Conservation (phyloP, 2,888 invertebrate genomes). For the Habrosyne pyritoides region DNA sequence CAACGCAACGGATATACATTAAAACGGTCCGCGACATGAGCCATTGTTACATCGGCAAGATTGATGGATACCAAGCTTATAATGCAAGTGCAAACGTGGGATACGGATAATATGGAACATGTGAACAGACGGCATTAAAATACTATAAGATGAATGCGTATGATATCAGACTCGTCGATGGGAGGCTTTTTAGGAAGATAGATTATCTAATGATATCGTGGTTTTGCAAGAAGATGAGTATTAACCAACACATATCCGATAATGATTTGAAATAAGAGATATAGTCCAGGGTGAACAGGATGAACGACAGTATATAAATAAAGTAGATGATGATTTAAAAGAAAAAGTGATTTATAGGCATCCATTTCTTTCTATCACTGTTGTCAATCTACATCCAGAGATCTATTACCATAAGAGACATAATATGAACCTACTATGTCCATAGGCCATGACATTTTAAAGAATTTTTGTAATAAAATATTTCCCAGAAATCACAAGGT, state of each 20-base stretch:
- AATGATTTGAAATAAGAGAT: not conserved
- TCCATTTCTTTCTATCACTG: too few relatives aligned
- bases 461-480: constrained; percentile 13
- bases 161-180: not conserved
- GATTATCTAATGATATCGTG: not conserved
- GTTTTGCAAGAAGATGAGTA: not conserved
- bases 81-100: constrained; percentile 61
- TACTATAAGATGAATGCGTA: constrained; percentile 3
- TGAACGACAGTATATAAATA: not conserved
- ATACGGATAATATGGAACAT: constrained; percentile 72
- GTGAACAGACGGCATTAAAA: constrained; percentile 48
- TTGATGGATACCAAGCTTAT: constrained; percentile 58
- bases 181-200: constrained; percentile 2
- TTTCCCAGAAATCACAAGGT: constrained; percentile 41
- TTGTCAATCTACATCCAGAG: too few relatives aligned
- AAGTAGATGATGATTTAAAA: not conserved
- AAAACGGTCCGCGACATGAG: constrained; percentile 26
- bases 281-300: not conserved
- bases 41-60: constrained; percentile 61
- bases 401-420: too few relatives aligned
- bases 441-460: not conserved
- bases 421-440: too few relatives aligned
- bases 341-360: too few relatives aligned
- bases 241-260: not conserved
- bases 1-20: constrained; percentile 27